Evolutionary conservation across 2,888 invertebrate genomes (phyloP).

Genomic region (Nectonema munidae): DNA sequence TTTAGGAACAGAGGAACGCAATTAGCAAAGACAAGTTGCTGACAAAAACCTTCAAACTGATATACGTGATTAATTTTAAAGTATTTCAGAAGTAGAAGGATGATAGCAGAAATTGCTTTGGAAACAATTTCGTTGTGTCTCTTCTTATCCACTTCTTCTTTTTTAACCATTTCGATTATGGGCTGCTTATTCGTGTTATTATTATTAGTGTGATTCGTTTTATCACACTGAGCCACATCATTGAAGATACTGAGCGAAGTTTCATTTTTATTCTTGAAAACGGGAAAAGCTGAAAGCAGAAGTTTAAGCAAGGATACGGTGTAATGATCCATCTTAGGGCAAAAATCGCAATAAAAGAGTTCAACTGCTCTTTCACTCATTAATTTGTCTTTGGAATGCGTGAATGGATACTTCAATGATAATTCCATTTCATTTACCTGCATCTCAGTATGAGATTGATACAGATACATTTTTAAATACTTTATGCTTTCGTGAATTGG

Average conservation of each 20-base stretch:
- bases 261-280: conserved; percentile 85
- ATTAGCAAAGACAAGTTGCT: conserved; percentile 90
- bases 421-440: conserved; percentile 48
- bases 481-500: conserved; percentile 73
- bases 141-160: conserved; percentile 39
- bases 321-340: conserved; percentile 77
- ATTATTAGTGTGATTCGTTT: not conserved
- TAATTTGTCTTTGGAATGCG: conserved; percentile 37
- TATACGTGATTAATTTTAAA: conserved; percentile 86
- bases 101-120: conserved; percentile 60
- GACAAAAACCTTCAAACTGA: conserved; percentile 95
- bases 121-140: conserved; percentile 79
- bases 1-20: conserved; percentile 88
- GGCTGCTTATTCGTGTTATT: not conserved
- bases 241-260: conserved; percentile 87
- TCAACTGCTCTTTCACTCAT: conserved; percentile 50
- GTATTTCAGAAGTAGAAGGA: conserved; percentile 66
- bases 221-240: conserved; percentile 33
- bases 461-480: conserved; percentile 38
- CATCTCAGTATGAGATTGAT: conserved; percentile 57
- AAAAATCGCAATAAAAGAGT: conserved; percentile 57
- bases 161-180: not conserved
- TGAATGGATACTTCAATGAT: conserved; percentile 20
- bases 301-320: conserved; percentile 47
- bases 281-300: conserved; percentile 75